These are phyloP conservation scores for Saturnia pavonia DNA, from an alignment of 2,888 invertebrate genomes.

Conservation along the genomic window DNA sequence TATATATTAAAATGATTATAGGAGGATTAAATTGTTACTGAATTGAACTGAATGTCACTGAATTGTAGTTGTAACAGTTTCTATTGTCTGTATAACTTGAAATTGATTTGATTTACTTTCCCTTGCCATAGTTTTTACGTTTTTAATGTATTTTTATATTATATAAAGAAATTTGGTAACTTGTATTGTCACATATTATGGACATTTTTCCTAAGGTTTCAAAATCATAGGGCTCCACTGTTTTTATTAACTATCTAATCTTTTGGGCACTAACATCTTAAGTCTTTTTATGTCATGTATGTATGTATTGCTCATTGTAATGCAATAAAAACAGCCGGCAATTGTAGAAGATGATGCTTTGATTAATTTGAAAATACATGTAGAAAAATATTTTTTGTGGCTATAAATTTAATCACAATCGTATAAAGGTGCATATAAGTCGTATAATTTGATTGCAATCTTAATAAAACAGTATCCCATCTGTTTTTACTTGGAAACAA, in stretches of 20 bases:
- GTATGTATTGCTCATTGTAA: background rate
- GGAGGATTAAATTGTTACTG: too few species aligned
- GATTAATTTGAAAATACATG: background rate
- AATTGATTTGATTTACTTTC: too few species aligned
- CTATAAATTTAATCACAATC: background rate
- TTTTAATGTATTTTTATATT: too few species aligned
- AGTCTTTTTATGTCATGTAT: background rate
- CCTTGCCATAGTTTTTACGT: too few species aligned
- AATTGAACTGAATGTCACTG: too few species aligned
- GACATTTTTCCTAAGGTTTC: too few species aligned
- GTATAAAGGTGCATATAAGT: background rate
- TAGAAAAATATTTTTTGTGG: background rate
- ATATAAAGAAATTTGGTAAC: too few species aligned
- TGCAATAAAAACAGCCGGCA: background rate
- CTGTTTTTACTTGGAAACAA: slow-evolving; percentile 27
- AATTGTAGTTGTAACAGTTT: too few species aligned
- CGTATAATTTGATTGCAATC: background rate
- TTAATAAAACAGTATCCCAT: background rate
- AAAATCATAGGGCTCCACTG: too few species aligned
- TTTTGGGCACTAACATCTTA: background rate
- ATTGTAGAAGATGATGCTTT: background rate
- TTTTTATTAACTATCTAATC: background rate
- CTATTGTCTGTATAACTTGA: too few species aligned
- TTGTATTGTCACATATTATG: background rate
- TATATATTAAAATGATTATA: too few species aligned